Base-by-base conservation (phyloP, 2,113 vertebrate species). In the Centrocercus urophasianus region DNA sequence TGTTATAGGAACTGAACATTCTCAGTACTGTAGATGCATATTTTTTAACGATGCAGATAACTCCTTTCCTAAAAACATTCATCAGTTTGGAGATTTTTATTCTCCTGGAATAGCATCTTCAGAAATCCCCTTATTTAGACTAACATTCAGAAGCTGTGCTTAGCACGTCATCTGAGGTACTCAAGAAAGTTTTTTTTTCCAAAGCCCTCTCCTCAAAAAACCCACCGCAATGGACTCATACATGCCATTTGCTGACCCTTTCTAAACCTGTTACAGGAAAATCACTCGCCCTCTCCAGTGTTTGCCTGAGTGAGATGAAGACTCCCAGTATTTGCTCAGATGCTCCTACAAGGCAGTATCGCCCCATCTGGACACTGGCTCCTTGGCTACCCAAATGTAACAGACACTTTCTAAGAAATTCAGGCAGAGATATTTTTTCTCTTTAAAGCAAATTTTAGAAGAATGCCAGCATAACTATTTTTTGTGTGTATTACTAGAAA, bases 1-100 rank as follows among this genome's bases (percentile, higher is more conserved):
- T 90, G 59, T 88, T 89, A 88, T 47, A 89, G 63, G 56, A 95
- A 83, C 70, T 85, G 82, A 86, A 77, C 69, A 94, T 90, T 91
- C 82, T 76, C 74, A 84, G 79, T 79, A 73, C 54, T 94, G 80
- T 43, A 64, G 83, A 76, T 73, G 82, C 10, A 14, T 6, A 30
- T 81, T 60, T 84, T 93, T 88, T 89, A 92, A 95, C 67, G 75
- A 85, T 47, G 85, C n/a, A 50, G 69, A 79, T 38, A 85, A 93
- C 92, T 67, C 21, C 13, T 73, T 83, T 77, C 47, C 38, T 43
- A 59, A 89, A 88, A 43, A 11, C 67, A 80, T 71, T 85, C 25
- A 83, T 77, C 61, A 54, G 3, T 73, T 70, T 82, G n/a, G 4
- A 3, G 1, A 28, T 16, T 54, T 30, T 69, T 9, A 10, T 69